These are phyloP conservation scores for Pentamera pediparva DNA, from an alignment of 53 echinoderm and acorn worm genomes.

Conservation along the genomic window DNA sequence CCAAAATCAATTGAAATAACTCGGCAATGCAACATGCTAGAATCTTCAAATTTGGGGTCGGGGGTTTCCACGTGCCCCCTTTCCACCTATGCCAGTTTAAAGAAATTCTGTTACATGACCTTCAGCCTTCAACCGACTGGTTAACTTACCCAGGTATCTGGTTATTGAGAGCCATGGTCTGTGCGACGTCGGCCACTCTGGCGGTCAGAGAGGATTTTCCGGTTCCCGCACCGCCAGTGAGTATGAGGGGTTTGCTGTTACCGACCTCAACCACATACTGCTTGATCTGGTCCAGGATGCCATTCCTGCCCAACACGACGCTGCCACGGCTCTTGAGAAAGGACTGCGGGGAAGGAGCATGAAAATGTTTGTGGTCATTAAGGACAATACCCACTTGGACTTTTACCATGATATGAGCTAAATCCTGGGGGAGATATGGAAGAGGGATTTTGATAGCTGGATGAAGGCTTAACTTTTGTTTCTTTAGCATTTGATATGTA, in stretches of 20 bases:
- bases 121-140: no score
- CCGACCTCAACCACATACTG: constrained; percentile 55
- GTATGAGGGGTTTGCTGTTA: constrained; percentile 61
- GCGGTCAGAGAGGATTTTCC: constrained; percentile 93
- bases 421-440: not conserved
- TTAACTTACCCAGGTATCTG: constrained; percentile 74
- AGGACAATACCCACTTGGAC: not conserved
- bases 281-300: constrained; percentile 72
- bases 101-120: no score
- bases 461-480: no score
- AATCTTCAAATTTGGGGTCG: no score
- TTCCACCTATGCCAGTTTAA: no score
- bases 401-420: no score
- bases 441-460: not conserved
- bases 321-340: constrained; percentile 89
- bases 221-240: constrained; percentile 78
- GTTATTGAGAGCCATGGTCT: constrained; percentile 64
- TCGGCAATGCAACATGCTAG: no score
- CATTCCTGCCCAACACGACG: constrained; percentile 64
- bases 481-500: no score
- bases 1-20: no score
- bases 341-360: constrained; percentile 46
- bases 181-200: constrained; percentile 71
- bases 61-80: no score
- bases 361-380: not conserved